phyloP scores from a whole-genome alignment of 35 echinoderm and acorn worm genomes.

The Heliocidaris erythrogramma region DNA sequence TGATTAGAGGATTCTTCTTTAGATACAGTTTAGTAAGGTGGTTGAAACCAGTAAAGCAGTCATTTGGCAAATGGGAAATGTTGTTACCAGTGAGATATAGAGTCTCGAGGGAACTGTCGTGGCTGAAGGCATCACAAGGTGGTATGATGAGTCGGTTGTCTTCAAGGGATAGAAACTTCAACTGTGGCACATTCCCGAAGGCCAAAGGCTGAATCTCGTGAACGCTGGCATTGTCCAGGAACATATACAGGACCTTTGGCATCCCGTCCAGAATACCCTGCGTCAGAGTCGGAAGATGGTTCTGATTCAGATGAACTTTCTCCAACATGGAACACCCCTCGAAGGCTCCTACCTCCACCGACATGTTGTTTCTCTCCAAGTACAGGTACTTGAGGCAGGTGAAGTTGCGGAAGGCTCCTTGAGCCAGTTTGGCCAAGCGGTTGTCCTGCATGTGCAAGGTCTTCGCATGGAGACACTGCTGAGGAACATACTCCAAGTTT shows the following conservation, averaged over 20 bases:
- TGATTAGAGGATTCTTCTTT: slow-evolving; percentile 12
- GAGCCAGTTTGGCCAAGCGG: not conserved
- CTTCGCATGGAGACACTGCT: slow-evolving; percentile 9
- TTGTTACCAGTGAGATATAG: slow-evolving; percentile 23
- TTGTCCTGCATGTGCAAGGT: slow-evolving; percentile 13
- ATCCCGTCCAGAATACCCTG: not conserved
- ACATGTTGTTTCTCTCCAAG: slow-evolving; percentile 29
- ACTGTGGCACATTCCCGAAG: slow-evolving; percentile 13
- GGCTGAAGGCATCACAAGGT: not conserved
- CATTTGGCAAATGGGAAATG: not conserved
- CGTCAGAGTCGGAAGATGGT: not conserved
- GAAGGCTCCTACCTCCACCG: slow-evolving; percentile 18
- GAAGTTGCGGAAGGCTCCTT: slow-evolving; percentile 2
- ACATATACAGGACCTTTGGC: not conserved
- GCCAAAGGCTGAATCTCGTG: not conserved
- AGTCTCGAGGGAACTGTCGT: not conserved
- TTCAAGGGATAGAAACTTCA: slow-evolving; percentile 31
- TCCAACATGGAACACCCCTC: not conserved
- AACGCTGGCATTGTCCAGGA: not conserved
- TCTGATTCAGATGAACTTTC: not conserved
- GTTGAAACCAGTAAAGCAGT: not conserved
- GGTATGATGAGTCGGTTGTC: not conserved
- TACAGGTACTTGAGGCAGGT: slow-evolving; percentile 28
- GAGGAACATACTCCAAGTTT: not conserved
- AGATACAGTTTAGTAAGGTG: not conserved